A percentile compares a stretch with the other conserved stretches of the same genome.
phyloP scores from a whole-genome alignment of 2,888 invertebrate genomes.

The Dendrolimus houi region DNA sequence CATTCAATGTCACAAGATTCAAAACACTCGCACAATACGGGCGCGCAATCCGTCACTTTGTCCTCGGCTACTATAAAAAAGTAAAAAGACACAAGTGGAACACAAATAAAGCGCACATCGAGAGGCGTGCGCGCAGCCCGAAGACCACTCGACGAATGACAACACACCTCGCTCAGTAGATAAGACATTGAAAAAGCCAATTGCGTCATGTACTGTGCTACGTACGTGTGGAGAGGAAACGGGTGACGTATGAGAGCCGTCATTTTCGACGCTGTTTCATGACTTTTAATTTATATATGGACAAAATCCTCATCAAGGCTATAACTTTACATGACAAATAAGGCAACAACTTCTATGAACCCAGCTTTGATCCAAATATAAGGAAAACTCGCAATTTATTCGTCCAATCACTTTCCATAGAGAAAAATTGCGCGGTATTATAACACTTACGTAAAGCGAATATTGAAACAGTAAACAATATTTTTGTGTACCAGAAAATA shows the following conservation, averaged over 20 bases:
- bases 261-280: constrained; percentile 48
- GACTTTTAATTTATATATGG: not conserved
- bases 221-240: constrained; percentile 69
- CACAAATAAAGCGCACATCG: constrained; percentile 48
- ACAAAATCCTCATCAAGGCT: not conserved
- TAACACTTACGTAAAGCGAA: no score
- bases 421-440: no score
- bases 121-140: constrained; percentile 63
- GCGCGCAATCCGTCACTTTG: constrained; percentile 65
- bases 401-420: no score
- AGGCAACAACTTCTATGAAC: no score
- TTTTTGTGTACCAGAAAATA: no score
- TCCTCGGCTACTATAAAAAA: constrained; percentile 59
- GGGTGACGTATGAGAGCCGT: constrained; percentile 65
- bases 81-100: constrained; percentile 61
- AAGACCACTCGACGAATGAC: constrained; percentile 67
- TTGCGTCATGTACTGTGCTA: constrained; percentile 71
- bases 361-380: no score
- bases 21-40: constrained; percentile 63
- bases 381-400: no score
- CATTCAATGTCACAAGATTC: constrained; percentile 60
- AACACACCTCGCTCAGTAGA: constrained; percentile 65
- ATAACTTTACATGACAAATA: no score
- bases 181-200: constrained; percentile 76
- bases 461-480: constrained; percentile 4